These are phyloP conservation scores for Grus americana DNA, from an alignment of 2,113 vertebrate genomes.

Conservation along the genomic window DNA sequence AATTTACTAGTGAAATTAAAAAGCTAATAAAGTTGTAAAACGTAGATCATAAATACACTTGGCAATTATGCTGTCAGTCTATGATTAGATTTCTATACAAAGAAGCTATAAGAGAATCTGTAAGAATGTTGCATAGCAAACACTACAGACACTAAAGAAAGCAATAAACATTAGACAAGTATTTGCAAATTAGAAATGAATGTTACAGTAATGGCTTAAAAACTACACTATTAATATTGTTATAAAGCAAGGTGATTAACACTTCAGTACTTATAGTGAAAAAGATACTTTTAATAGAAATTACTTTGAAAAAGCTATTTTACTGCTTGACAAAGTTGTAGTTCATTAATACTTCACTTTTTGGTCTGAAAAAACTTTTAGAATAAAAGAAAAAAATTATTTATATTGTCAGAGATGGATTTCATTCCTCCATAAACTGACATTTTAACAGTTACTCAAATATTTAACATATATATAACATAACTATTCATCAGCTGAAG, in stretches of 20 bases:
- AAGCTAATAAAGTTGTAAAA: conserved; percentile 27
- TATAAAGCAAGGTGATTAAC: neutral
- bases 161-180: neutral
- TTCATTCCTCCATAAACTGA: neutral
- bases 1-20: conserved; percentile 27
- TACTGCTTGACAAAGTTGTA: neutral
- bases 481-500: neutral
- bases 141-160: neutral
- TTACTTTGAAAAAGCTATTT: neutral
- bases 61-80: conserved; percentile 14
- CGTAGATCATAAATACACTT: neutral
- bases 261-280: neutral
- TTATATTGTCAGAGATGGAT: neutral
- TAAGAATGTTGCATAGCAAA: neutral
- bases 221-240: neutral
- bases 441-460: neutral
- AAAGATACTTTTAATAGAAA: neutral
- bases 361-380: neutral
- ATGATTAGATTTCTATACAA: conserved; percentile 47
- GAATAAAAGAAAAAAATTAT: neutral
- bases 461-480: neutral
- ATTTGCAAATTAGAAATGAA: neutral
- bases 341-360: neutral
- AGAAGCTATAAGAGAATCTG: neutral
- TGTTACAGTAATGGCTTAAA: neutral